A percentile compares a stretch with the other conserved stretches of the same genome.
Conservation (phyloP, 2,888 invertebrate species). For the Morpho deidamia region DNA sequence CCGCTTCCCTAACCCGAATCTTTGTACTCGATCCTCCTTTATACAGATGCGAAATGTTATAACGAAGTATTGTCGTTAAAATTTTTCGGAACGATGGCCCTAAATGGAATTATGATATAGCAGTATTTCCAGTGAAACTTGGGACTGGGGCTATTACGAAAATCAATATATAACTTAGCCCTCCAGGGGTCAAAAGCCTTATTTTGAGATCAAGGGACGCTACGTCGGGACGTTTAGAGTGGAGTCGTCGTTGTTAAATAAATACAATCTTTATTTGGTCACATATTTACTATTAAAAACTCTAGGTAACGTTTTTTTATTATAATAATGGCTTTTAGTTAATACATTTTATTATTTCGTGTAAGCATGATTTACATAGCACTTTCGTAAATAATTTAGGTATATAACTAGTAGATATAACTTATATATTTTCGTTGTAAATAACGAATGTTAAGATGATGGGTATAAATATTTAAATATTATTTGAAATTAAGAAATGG, state of each 20-base stretch:
- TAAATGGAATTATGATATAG: slow-evolving; percentile 4
- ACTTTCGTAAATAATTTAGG: too few relatives aligned
- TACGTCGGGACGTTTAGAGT: too few relatives aligned
- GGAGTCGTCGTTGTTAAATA: too few relatives aligned
- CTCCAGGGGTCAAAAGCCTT: slow-evolving; percentile 3
- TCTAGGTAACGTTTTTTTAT: too few relatives aligned
- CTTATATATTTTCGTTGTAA: not conserved
- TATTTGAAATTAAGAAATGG: too few relatives aligned
- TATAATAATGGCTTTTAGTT: too few relatives aligned
- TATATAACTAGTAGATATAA: not conserved
- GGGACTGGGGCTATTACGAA: not conserved
- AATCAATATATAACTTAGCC: slow-evolving; percentile 2
- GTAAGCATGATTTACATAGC: too few relatives aligned
- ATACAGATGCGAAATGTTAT: slow-evolving; percentile 1
- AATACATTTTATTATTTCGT: too few relatives aligned
- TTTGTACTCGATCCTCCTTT: slow-evolving; percentile 2
- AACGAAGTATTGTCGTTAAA: slow-evolving; percentile 2
- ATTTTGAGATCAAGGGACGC: not conserved
- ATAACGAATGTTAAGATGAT: too few relatives aligned
- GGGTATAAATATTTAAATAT: too few relatives aligned
- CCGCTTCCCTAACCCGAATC: slow-evolving; percentile 12
- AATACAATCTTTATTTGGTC: too few relatives aligned
- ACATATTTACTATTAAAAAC: too few relatives aligned
- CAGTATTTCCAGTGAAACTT: not conserved
- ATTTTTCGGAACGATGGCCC: not conserved